phyloP scores from a whole-genome alignment of 1,140 invertebrate genomes.

The Microvelia longipes region DNA sequence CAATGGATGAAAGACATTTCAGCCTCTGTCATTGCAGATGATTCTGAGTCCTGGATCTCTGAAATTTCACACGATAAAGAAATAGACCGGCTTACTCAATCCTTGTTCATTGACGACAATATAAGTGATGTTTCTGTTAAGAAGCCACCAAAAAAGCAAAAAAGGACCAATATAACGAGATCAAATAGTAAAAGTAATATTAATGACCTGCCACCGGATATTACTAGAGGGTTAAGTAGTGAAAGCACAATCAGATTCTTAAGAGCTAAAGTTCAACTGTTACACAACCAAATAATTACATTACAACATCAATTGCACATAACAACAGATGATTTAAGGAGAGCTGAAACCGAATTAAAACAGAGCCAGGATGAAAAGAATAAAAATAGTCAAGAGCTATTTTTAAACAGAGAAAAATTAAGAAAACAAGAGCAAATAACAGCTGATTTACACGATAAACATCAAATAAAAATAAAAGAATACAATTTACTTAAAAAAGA shows the following conservation, averaged over 20 bases:
- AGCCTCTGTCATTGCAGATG: background rate
- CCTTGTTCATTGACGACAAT: background rate
- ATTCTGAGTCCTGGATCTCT: background rate
- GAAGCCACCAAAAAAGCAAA: background rate
- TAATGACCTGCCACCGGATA: background rate
- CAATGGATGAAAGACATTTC: background rate
- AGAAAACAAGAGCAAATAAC: conserved; percentile 10
- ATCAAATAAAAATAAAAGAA: conserved; percentile 10
- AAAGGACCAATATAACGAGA: background rate
- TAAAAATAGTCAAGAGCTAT: conserved; percentile 3
- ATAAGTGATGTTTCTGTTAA: background rate
- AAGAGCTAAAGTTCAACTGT: background rate
- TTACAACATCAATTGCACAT: background rate
- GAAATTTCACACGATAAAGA: background rate
- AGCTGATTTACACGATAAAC: conserved; percentile 7
- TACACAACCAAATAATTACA: background rate
- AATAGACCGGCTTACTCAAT: background rate
- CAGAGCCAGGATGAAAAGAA: conserved; percentile 10
- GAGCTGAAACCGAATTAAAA: conserved; percentile 8
- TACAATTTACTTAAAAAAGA: conserved; percentile 12
- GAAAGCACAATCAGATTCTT: background rate
- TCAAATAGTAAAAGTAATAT: background rate
- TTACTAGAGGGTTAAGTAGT: background rate
- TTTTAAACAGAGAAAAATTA: conserved; percentile 9
- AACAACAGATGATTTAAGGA: conserved; percentile 11